Base-by-base conservation (phyloP, 2,797 vertebrate genomes). In the Scyliorhinus canicula region DNA sequence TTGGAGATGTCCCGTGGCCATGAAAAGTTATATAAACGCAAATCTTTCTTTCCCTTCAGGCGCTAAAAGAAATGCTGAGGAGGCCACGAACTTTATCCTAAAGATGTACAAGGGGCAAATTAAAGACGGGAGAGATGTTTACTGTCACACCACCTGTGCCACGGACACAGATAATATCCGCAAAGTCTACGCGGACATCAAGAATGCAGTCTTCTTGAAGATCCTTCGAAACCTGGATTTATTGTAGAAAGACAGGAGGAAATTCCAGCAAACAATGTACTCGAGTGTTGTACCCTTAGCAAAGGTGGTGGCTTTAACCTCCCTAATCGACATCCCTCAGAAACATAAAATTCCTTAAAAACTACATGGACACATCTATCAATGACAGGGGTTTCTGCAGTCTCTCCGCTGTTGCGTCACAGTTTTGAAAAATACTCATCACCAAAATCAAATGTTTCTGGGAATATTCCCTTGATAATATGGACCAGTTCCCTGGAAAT, bases 71-170 rank as follows among this genome's bases (percentile, higher is more conserved):
- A 96, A 97, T 47, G 52, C 96, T 0, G 95, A 96, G 1, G 97
- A 97, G 0, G 97, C 97, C 95, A 97, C 96, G 96, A 95, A 95
- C 26, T 98, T 95, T 96, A 98, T 98, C 95, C 88, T 50, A 6
- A 96, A 96, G 95, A 85, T 98, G 96, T 98, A 98, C 69, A 96
- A 97, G 96, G 96, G 96, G 35, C 28, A 82, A 52, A 14, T 63
- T 26, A 63, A 57, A 24, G 0, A 35, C 0, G 28, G n/a, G 24
- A 98, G 98, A 96, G 96, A 95, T 0, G 96, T 98, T 40, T 98
- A 98, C 95, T 95, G 96, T 0, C 98, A 98, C 96, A 98, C 97
- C 96, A 98, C 98, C 96, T 98, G 98, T 14, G 98, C 98, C 95
- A 98, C 98, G 0, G 97, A 98, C 96, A 98, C 98, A 95, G 96